Evolutionary conservation across 2,113 vertebrate species (phyloP).

Genomic region (Isichthys henryi): DNA sequence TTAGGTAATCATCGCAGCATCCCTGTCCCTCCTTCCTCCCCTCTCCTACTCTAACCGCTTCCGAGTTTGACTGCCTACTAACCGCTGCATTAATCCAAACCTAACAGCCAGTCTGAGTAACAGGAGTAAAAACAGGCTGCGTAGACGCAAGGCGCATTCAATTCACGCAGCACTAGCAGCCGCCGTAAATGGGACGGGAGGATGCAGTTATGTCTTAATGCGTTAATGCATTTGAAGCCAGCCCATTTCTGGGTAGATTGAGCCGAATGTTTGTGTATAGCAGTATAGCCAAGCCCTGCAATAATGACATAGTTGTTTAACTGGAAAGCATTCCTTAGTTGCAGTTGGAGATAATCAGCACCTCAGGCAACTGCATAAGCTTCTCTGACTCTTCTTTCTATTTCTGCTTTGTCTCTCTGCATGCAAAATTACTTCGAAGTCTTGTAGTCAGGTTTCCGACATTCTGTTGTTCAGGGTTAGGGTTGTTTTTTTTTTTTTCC

Average conservation of each 20-base stretch:
- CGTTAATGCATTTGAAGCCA: slow-evolving; percentile 43
- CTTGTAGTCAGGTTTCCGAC: slow-evolving; percentile 43
- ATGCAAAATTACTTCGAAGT: slow-evolving; percentile 57
- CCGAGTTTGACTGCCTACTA: slow-evolving; percentile 64
- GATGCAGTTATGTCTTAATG: slow-evolving; percentile 45
- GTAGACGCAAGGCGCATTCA: slow-evolving; percentile 19
- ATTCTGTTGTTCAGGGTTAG: slow-evolving; percentile 59
- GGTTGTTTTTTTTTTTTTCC: slow-evolving; percentile 38
- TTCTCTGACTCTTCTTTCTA: slow-evolving; percentile 72
- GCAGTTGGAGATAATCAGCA: slow-evolving; percentile 61
- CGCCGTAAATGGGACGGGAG: slow-evolving; percentile 31
- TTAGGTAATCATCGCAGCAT: slow-evolving; percentile 74
- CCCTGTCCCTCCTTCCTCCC: slow-evolving; percentile 59
- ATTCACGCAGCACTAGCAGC: slow-evolving; percentile 24
- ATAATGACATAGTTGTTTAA: slow-evolving; percentile 48
- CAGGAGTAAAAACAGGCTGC: slow-evolving; percentile 1
- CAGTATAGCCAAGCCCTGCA: slow-evolving; percentile 44
- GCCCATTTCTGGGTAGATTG: slow-evolving; percentile 47
- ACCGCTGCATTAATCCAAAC: slow-evolving; percentile 55
- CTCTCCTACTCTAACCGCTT: slow-evolving; percentile 60
- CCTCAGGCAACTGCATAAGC: slow-evolving; percentile 73
- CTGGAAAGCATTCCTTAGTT: slow-evolving; percentile 57
- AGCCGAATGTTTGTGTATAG: slow-evolving; percentile 47
- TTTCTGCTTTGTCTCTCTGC: slow-evolving; percentile 62
- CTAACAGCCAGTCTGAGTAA: slow-evolving; percentile 47